phyloP scores from a whole-genome alignment of 2,888 invertebrate species.

The Lycophotia porphyrea region DNA sequence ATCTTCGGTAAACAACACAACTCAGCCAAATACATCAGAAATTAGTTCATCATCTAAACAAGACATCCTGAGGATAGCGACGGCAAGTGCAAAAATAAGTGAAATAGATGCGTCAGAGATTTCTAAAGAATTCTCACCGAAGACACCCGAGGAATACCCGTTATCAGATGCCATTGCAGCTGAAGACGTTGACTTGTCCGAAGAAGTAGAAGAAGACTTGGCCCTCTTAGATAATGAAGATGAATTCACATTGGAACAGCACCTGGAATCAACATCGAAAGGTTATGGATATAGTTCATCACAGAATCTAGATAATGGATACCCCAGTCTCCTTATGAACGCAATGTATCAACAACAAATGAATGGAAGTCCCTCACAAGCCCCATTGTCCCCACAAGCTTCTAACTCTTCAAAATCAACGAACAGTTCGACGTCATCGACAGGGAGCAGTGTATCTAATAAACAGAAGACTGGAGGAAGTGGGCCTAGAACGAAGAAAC shows the following conservation, averaged over 20 bases:
- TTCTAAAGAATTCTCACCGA: slow-evolving; percentile 85
- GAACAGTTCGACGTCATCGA: slow-evolving; percentile 86
- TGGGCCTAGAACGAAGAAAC: slow-evolving; percentile 97
- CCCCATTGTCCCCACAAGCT: slow-evolving; percentile 85
- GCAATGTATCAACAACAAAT: slow-evolving; percentile 91
- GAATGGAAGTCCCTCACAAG: slow-evolving; percentile 86
- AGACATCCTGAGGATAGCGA: slow-evolving; percentile 92
- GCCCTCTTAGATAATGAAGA: slow-evolving; percentile 94
- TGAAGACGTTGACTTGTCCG: slow-evolving; percentile 92
- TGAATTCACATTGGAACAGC: slow-evolving; percentile 91
- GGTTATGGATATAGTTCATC: slow-evolving; percentile 86
- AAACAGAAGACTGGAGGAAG: slow-evolving; percentile 87
- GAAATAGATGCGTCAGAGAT: slow-evolving; percentile 84
- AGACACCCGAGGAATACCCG: slow-evolving; percentile 87
- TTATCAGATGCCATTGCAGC: slow-evolving; percentile 88
- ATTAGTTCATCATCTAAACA: slow-evolving; percentile 89
- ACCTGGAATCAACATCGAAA: slow-evolving; percentile 86
- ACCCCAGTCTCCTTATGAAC: slow-evolving; percentile 93
- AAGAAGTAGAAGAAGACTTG: slow-evolving; percentile 94
- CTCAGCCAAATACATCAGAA: slow-evolving; percentile 79
- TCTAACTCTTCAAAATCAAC: slow-evolving; percentile 87
- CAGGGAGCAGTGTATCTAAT: slow-evolving; percentile 84
- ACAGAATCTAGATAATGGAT: slow-evolving; percentile 92
- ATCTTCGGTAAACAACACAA: slow-evolving; percentile 88
- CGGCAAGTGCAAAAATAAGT: slow-evolving; percentile 89